A percentile compares a stretch with the other conserved stretches of the same genome.
These are phyloP conservation scores for Ramphastos sulfuratus DNA, from an alignment of 2,113 vertebrate species.

Conservation along the genomic window DNA sequence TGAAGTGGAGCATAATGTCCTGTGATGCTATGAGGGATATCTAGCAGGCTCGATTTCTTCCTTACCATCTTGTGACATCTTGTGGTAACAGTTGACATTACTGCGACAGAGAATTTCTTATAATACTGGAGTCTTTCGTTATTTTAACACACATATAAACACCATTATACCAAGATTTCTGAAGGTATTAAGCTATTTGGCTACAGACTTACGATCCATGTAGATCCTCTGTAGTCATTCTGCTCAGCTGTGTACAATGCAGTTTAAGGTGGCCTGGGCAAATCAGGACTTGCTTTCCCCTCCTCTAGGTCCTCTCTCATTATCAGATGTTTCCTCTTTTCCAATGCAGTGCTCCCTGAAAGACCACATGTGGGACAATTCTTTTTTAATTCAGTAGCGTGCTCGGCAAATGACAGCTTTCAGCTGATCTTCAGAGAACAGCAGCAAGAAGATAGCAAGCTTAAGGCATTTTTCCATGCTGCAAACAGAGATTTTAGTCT, in stretches of 20 bases:
- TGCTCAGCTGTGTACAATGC: neutral
- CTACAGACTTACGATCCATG: neutral
- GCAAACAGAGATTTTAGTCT: neutral
- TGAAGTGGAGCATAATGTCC: neutral
- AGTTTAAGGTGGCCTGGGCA: neutral
- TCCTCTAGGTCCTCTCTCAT: neutral
- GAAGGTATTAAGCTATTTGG: neutral
- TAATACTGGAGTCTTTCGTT: fast-evolving
- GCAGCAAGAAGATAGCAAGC: neutral
- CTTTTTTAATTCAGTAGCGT: neutral
- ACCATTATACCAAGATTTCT: neutral
- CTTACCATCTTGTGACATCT: constrained; percentile 8
- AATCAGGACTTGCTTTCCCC: neutral
- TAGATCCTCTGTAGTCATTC: neutral
- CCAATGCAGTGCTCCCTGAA: neutral
- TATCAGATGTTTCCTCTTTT: neutral
- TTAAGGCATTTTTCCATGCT: neutral
- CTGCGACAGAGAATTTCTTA: neutral
- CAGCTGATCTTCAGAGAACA: neutral
- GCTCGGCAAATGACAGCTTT: neutral
- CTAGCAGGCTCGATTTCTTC: neutral
- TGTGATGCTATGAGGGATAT: neutral
- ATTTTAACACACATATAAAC: neutral
- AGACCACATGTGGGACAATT: neutral
- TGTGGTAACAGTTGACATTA: constrained; percentile 25